phyloP scores from a whole-genome alignment of 1,140 invertebrate species.

The Papilio dardanus region DNA sequence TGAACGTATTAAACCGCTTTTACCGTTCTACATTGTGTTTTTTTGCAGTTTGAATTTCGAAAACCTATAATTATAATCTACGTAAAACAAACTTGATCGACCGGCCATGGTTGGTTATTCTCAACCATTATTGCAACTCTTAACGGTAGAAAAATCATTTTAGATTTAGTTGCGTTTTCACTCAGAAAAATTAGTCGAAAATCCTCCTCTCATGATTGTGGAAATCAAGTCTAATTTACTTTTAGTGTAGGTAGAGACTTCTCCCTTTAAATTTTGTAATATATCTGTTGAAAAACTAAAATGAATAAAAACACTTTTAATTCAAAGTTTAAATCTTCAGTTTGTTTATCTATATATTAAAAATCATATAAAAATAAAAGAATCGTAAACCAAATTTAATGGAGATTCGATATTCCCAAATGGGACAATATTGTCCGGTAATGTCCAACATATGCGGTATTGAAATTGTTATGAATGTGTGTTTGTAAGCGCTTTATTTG shows the following conservation, averaged over 20 bases:
- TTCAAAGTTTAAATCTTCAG: background rate
- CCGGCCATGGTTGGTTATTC: background rate
- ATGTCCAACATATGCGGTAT: slow-evolving; percentile 56
- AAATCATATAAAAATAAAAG: background rate
- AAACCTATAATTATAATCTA: slow-evolving; percentile 13
- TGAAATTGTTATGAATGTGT: slow-evolving; percentile 50
- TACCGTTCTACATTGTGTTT: slow-evolving; percentile 7
- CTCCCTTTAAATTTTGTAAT: background rate
- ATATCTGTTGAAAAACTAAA: no score
- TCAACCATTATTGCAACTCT: background rate
- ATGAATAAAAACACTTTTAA: no score
- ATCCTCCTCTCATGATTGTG: no score
- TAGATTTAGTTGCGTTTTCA: no score
- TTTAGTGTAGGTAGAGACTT: background rate
- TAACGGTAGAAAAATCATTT: background rate
- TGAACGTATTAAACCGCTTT: slow-evolving; percentile 11
- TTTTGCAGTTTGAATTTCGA: background rate
- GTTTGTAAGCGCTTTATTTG: slow-evolving; percentile 71
- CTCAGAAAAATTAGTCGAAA: no score
- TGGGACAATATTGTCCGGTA: slow-evolving; percentile 39
- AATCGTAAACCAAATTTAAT: slow-evolving; percentile 32
- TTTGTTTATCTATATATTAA: slow-evolving; percentile 1
- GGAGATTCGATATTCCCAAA: slow-evolving; percentile 14
- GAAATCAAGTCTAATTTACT: no score
- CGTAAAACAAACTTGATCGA: background rate